These are phyloP conservation scores for Drosophila melanosoma DNA, from an alignment of 2,888 invertebrate genomes.

Conservation along the genomic window DNA sequence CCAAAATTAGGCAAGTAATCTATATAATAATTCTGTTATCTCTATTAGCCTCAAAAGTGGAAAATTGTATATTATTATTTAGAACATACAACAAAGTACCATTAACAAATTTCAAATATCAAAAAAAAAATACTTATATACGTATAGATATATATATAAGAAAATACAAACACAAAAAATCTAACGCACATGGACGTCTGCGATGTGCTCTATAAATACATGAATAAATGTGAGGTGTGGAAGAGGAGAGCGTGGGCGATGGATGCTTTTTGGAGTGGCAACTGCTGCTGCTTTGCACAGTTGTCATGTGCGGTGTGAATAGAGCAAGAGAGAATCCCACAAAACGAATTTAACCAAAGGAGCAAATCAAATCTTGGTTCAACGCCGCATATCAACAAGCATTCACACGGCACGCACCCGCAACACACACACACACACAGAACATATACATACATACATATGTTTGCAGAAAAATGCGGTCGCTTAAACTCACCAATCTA, in stretches of 20 bases:
- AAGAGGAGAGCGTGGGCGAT: background rate
- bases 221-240: constrained; percentile 23
- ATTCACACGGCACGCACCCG: constrained; percentile 45
- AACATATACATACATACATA: constrained; percentile 1
- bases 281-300: constrained; percentile 31
- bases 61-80: constrained; percentile 18
- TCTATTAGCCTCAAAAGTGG: constrained; percentile 21
- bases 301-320: constrained; percentile 19
- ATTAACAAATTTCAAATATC: constrained; percentile 25
- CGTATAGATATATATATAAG: background rate
- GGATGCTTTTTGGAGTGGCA: constrained; percentile 12
- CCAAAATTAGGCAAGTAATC: constrained; percentile 40
- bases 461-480: constrained; percentile 58
- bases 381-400: constrained; percentile 54
- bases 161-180: constrained; percentile 32
- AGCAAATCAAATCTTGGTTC: constrained; percentile 37
- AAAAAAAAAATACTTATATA: constrained; percentile 20
- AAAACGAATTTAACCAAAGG: constrained; percentile 34
- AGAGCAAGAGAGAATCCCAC: constrained; percentile 21
- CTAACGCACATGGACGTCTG: constrained; percentile 70
- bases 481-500: constrained; percentile 50
- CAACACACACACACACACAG: constrained; percentile 7
- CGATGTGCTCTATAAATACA: constrained; percentile 67
- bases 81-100: constrained; percentile 11
- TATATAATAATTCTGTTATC: constrained; percentile 48